Conservation (phyloP, 2,797 vertebrate genomes). For the Thaleichthys pacificus region DNA sequence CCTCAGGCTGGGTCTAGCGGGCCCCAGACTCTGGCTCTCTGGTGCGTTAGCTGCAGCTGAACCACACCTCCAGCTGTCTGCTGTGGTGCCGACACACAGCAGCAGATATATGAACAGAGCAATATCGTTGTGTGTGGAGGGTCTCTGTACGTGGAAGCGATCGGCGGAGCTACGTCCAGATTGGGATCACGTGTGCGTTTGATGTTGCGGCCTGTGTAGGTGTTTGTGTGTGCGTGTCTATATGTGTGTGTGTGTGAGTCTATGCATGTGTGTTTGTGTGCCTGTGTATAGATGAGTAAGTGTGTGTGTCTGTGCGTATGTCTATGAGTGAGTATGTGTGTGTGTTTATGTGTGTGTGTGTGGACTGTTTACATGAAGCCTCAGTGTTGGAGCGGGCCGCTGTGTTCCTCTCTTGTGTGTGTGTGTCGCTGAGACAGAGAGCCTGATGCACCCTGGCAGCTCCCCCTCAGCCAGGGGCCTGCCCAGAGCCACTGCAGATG, state of each 20-base stretch:
- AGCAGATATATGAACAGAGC: too few relatives aligned
- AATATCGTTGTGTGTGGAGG: slow-evolving; percentile 18
- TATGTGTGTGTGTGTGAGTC: background rate
- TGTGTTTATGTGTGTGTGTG: slow-evolving; percentile 13
- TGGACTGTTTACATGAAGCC: slow-evolving; percentile 10
- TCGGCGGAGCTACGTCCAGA: slow-evolving; percentile 27
- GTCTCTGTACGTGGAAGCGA: slow-evolving; percentile 45
- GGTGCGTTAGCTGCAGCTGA: too few relatives aligned
- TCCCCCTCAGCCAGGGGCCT: slow-evolving; percentile 88
- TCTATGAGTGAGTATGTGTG: background rate
- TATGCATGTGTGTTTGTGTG: slow-evolving; percentile 18
- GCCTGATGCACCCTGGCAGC: slow-evolving; percentile 92
- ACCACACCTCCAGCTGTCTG: too few relatives aligned
- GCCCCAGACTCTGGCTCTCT: too few relatives aligned
- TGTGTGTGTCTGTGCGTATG: slow-evolving; percentile 20
- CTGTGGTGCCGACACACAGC: too few relatives aligned
- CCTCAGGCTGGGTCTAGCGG: too few relatives aligned
- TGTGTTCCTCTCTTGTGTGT: slow-evolving; percentile 40
- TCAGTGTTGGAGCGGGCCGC: slow-evolving; percentile 13
- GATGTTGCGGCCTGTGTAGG: slow-evolving; percentile 1
- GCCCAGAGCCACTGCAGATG: slow-evolving; percentile 94
- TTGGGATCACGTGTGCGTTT: slow-evolving; percentile 16
- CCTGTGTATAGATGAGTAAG: slow-evolving; percentile 2
- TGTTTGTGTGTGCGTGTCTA: slow-evolving; percentile 1
- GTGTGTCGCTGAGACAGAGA: slow-evolving; percentile 68